phyloP scores from a whole-genome alignment of 2,888 invertebrate genomes.

The Linnaemya vulpina region DNA sequence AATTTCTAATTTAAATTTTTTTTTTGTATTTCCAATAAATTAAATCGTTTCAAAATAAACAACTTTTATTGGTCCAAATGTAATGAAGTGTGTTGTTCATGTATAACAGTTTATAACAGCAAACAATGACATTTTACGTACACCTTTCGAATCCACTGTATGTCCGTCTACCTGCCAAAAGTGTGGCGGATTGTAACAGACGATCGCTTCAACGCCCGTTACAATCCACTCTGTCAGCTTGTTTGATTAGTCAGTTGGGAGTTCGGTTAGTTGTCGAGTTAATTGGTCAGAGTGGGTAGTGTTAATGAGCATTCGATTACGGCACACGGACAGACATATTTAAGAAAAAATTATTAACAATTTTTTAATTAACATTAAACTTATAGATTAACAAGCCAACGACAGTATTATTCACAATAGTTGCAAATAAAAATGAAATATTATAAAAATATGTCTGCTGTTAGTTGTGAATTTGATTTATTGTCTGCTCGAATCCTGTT shows the following conservation, averaged over 20 bases:
- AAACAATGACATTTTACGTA: conserved; percentile 38
- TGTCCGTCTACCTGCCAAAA: neutral
- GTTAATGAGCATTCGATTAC: conserved; percentile 62
- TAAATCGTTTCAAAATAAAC: conserved; percentile 18
- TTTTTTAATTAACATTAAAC: conserved; percentile 37
- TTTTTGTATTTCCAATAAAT: conserved; percentile 29
- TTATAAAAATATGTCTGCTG: conserved; percentile 9
- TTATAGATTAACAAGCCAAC: neutral
- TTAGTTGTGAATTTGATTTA: conserved; percentile 49
- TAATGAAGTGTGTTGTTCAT: conserved; percentile 1
- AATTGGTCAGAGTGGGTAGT: conserved; percentile 69
- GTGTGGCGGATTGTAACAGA: neutral
- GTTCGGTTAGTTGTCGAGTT: conserved; percentile 30
- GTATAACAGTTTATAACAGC: neutral
- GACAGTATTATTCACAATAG: conserved; percentile 28
- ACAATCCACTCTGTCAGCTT: neutral
- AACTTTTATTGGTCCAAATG: conserved; percentile 37
- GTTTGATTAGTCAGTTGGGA: conserved; percentile 21
- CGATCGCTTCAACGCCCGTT: neutral
- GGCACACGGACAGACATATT: conserved; percentile 41
- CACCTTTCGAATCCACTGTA: neutral
- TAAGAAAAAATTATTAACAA: conserved; percentile 65
- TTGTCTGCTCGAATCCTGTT: conserved; percentile 58
- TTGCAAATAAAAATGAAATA: neutral
- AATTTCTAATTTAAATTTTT: neutral